Conservation (phyloP, 2,888 invertebrate genomes). For the Epicampocera succincta region DNA sequence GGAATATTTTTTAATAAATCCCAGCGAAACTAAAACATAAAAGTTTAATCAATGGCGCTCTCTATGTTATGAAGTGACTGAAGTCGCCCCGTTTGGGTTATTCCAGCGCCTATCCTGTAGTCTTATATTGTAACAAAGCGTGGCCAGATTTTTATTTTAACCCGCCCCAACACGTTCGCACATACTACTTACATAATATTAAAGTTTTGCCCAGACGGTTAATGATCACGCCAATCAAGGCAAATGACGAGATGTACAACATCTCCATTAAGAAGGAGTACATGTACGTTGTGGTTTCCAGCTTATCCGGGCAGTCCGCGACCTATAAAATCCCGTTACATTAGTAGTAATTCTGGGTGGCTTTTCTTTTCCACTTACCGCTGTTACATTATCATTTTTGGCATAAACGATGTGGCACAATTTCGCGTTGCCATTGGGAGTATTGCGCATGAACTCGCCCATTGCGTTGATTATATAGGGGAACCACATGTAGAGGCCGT, state of each 20-base stretch:
- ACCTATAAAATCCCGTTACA: conserved; percentile 52
- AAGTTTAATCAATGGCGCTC: too few species aligned
- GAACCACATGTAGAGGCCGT: conserved; percentile 79
- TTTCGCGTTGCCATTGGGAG: conserved; percentile 72
- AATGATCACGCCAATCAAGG: conserved; percentile 76
- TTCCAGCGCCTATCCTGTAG: too few species aligned
- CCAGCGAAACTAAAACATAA: too few species aligned
- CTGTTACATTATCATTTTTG: conserved; percentile 67
- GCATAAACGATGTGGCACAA: conserved; percentile 76
- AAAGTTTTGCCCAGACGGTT: conserved; percentile 76
- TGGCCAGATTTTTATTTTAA: too few species aligned
- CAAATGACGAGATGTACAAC: conserved; percentile 74
- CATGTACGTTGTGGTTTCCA: conserved; percentile 75
- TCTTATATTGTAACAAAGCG: too few species aligned
- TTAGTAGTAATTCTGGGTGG: not conserved
- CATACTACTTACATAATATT: conserved; percentile 76
- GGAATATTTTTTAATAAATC: too few species aligned
- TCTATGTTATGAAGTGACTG: too few species aligned
- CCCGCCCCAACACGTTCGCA: too few species aligned
- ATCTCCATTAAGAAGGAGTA: conserved; percentile 75
- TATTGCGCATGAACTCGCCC: conserved; percentile 73
- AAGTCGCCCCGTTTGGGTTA: too few species aligned
- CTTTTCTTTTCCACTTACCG: conserved; percentile 21
- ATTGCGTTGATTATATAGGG: conserved; percentile 78
- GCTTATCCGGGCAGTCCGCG: conserved; percentile 72